Base-by-base conservation (phyloP, 2,797 vertebrate genomes). In the Nyctalus aviator region DNA sequence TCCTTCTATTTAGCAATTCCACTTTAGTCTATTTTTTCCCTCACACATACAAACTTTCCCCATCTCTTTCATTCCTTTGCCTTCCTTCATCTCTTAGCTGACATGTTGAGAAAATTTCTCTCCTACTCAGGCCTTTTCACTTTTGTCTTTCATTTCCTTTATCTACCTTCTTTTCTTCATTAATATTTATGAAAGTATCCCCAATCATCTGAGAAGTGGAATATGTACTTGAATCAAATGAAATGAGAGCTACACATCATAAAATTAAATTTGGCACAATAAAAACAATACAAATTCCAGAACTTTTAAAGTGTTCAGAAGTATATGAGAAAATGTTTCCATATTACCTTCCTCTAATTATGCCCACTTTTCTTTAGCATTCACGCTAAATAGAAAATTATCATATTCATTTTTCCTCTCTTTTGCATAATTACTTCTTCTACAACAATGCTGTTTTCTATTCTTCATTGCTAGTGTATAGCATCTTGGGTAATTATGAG, bases 401-500 rank as follows among this genome's bases (percentile, higher is more conserved):
- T 76, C 66, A 10, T 87, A 94, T 90, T 88, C 62, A 44, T 82
- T 93, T 94, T 84, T 76, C 94, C n/a, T 72, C 57, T 76, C 77
- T 86, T 91, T 94, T 75, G 82, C 0, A 6, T 96, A 97, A 96
- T 97, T 94, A 95, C 91, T 93, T 86, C 77, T 90, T 84, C 88
- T 91, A 76, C 37, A 93, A 87, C 84, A 91, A 88, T 71, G 13
- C 41, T 88, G 53, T 79, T 96, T 94, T 79, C 17, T 86, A 64
- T 95, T 90, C 93, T 95, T 96, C 77, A 71, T 71, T 82, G 66
- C 78, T 44, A 46, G 48, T 46, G 64, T 75, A 79, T 8, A 76
- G 71, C 69, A 44, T 92, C 94, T 96, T 53, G 91, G 91, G 37
- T 96, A 97, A 96, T 95, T 95, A 64, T 97, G 95, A 95, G 93